Evolutionary conservation across 1,140 invertebrate species (phyloP).

Genomic region (Hylaeus volcanicus): DNA sequence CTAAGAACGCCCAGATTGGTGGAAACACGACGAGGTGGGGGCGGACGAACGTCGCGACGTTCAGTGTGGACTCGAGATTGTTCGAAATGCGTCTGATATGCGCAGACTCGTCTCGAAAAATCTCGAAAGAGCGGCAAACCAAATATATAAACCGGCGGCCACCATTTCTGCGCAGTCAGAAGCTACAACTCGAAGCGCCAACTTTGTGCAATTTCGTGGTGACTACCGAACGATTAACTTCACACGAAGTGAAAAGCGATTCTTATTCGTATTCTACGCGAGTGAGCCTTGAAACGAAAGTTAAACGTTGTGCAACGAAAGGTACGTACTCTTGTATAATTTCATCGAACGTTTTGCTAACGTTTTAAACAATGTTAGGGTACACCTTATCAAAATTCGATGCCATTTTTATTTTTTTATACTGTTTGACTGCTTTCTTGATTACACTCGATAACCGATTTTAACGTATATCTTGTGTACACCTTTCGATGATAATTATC

Average conservation of each 20-base stretch:
- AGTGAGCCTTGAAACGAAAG: neutral
- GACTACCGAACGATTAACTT: neutral
- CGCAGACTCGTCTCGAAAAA: constrained; percentile 29
- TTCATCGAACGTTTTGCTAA: neutral
- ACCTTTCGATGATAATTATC: no score
- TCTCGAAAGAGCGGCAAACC: constrained; percentile 54
- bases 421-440: no score
- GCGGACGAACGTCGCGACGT: neutral
- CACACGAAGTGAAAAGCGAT: neutral
- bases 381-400: neutral
- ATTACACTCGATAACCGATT: no score
- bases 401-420: neutral
- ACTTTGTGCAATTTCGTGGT: neutral
- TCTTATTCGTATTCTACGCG: neutral
- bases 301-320: neutral
- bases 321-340: neutral
- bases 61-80: neutral
- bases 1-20: neutral
- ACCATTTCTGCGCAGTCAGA: constrained; percentile 44
- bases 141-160: constrained; percentile 52
- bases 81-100: neutral
- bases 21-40: neutral
- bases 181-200: constrained; percentile 6
- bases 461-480: no score
- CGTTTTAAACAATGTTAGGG: neutral